phyloP scores from a whole-genome alignment of 2,797 vertebrate species.

The Hyperoplus lanceolatus region DNA sequence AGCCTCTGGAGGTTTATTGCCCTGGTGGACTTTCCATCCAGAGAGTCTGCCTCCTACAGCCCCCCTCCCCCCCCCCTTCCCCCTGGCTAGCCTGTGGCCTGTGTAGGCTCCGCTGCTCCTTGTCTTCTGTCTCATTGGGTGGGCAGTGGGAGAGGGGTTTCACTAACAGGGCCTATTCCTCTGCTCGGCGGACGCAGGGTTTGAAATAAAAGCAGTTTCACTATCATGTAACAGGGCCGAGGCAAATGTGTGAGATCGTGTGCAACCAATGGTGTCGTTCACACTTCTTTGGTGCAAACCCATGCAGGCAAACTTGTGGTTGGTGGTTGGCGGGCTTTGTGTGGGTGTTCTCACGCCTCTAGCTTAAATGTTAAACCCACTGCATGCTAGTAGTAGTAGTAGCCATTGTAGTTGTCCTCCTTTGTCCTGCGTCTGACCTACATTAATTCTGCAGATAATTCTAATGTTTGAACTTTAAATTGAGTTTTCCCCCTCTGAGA shows the following conservation, averaged over 20 bases:
- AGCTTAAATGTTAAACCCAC: constrained; percentile 58
- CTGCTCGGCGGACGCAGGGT: constrained; percentile 49
- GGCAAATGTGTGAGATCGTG: constrained; percentile 59
- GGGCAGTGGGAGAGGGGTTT: constrained; percentile 42
- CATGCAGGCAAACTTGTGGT: constrained; percentile 68
- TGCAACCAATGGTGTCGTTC: constrained; percentile 62
- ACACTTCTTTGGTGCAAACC: constrained; percentile 59
- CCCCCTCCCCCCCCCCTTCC: constrained; percentile 34
- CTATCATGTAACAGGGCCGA: constrained; percentile 59
- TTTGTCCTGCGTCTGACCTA: constrained; percentile 38
- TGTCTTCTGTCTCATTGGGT: constrained; percentile 66
- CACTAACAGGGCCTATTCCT: constrained; percentile 52
- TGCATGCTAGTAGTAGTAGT: constrained; percentile 51
- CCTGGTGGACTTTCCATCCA: constrained; percentile 66
- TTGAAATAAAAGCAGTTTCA: constrained; percentile 58
- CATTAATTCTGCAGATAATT: constrained; percentile 18
- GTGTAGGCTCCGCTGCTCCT: constrained; percentile 60
- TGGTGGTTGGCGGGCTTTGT: constrained; percentile 56
- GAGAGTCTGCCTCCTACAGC: constrained; percentile 26
- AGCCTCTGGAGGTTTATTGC: constrained; percentile 61
- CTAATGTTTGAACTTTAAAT: constrained; percentile 3
- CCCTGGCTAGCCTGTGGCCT: constrained; percentile 58
- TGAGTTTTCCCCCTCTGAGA: background rate
- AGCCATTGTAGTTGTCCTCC: constrained; percentile 32
- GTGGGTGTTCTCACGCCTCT: constrained; percentile 45